Conservation (phyloP, 1,140 invertebrate species). For the Zaprionus lachaisei region DNA sequence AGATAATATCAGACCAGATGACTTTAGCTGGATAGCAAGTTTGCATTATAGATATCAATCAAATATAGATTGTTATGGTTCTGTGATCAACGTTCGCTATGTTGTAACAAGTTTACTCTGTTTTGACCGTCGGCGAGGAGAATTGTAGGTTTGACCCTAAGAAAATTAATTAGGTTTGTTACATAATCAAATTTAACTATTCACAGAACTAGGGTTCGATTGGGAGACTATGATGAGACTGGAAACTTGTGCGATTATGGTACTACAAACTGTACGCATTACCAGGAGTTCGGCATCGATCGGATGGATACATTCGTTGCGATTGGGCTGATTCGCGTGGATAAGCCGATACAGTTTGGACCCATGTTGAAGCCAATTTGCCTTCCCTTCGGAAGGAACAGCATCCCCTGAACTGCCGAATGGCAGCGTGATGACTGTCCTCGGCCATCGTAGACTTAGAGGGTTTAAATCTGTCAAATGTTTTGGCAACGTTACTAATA, state of each 20-base stretch:
- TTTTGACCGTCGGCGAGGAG: fast-evolving
- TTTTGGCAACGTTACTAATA: too few species aligned
- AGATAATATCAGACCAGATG: neutral
- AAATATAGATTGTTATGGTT: neutral
- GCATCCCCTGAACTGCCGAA: too few species aligned
- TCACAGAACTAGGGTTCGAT: neutral
- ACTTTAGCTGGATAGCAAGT: neutral
- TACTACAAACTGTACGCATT: neutral
- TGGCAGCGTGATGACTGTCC: too few species aligned
- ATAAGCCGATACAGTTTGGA: neutral
- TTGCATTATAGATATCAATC: neutral
- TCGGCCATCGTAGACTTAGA: too few species aligned
- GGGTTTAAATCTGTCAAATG: too few species aligned
- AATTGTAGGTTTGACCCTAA: neutral
- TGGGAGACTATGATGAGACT: neutral
- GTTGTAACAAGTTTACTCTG: neutral
- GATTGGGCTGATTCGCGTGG: neutral
- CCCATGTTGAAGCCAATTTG: neutral
- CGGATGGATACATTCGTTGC: fast-evolving
- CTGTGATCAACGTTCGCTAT: neutral
- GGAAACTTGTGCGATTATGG: neutral
- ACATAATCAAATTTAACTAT: neutral
- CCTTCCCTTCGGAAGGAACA: neutral
- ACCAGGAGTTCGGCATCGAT: neutral
- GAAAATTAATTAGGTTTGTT: neutral